phyloP scores from a whole-genome alignment of 2,797 vertebrate species.

The Ctenochaetus hawaiiensis region DNA sequence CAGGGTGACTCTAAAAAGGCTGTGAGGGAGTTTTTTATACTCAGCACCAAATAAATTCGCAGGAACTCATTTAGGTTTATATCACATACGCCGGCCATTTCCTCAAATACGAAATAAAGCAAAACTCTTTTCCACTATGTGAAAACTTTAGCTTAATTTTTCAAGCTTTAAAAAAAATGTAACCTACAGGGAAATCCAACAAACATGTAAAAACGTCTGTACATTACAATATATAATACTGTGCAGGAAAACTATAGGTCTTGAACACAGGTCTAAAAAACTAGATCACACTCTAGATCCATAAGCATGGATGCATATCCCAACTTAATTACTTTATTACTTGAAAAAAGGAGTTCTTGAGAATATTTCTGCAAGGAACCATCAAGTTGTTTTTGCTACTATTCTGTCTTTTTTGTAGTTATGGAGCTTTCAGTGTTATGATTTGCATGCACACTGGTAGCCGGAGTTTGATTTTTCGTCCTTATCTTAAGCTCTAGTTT shows the following conservation, averaged over 20 bases:
- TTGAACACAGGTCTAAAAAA: background rate
- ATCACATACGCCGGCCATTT: background rate
- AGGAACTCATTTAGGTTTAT: slow-evolving; percentile 20
- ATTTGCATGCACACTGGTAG: slow-evolving; percentile 1
- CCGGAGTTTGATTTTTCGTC: background rate
- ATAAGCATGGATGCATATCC: background rate
- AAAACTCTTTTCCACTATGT: too few relatives aligned
- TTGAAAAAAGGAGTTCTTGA: background rate
- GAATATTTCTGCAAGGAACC: background rate
- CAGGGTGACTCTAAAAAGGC: slow-evolving; percentile 70
- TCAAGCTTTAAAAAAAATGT: background rate
- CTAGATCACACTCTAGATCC: background rate
- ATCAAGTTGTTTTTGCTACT: too few relatives aligned
- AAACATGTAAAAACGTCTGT: background rate
- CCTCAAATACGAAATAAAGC: background rate
- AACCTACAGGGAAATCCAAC: background rate
- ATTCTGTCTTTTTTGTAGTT: background rate
- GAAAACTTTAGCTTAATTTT: too few relatives aligned
- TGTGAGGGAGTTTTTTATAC: slow-evolving; percentile 66
- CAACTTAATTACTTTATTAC: background rate
- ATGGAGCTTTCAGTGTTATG: slow-evolving; percentile 6
- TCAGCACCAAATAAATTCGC: slow-evolving; percentile 59
- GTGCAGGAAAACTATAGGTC: background rate
- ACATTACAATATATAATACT: background rate
- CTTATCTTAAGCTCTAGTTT: too few relatives aligned